phyloP scores from a whole-genome alignment of 2,797 vertebrate species.

The Hoplostethus atlanticus region DNA sequence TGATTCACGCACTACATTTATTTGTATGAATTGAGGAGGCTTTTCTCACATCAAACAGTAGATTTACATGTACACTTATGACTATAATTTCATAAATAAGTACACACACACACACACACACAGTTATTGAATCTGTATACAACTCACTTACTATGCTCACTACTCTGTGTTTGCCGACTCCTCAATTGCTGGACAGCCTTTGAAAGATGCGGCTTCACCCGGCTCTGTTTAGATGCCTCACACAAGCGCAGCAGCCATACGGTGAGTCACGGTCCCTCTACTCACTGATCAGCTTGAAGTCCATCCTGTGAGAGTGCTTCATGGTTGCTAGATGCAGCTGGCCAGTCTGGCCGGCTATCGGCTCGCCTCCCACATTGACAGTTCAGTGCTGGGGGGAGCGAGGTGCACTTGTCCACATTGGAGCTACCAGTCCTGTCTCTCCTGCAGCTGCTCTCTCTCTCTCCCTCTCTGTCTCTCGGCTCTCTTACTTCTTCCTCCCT shows the following conservation, averaged over 20 bases:
- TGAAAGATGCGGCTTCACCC: not conserved
- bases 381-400: conserved; percentile 63
- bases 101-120: no score
- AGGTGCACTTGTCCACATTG: conserved; percentile 85
- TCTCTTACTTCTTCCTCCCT: conserved; percentile 4
- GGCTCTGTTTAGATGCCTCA: not conserved
- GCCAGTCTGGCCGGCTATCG: conserved; percentile 26
- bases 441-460: conserved; percentile 79
- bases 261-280: conserved; percentile 57
- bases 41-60: not conserved
- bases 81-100: no score
- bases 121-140: no score
- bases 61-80: no score
- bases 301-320: conserved; percentile 82
- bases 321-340: conserved; percentile 70
- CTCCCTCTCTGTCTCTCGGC: conserved; percentile 25
- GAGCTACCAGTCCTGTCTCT: conserved; percentile 75
- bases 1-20: not conserved
- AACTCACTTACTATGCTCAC: no score
- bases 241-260: no score
- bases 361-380: conserved; percentile 62
- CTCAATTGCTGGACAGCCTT: no score
- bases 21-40: not conserved
- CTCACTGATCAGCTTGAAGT: conserved; percentile 88
- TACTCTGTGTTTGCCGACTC: no score